Evolutionary conservation across 1,140 invertebrate species (phyloP).

Genomic region (Aphidius gifuensis): DNA sequence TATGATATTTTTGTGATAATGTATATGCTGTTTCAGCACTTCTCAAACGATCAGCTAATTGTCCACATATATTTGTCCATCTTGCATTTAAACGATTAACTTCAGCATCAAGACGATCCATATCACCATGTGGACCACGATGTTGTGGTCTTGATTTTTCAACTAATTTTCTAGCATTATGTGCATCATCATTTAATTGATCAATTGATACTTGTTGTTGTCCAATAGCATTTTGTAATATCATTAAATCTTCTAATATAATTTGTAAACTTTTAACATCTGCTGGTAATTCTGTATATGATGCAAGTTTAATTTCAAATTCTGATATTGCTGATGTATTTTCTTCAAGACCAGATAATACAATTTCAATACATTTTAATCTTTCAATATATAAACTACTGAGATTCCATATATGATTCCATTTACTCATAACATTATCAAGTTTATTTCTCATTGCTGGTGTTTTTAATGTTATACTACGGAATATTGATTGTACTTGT

Average conservation of each 20-base stretch:
- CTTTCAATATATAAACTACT: slow-evolving; percentile 86
- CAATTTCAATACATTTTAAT: slow-evolving; percentile 87
- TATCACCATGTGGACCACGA: slow-evolving; percentile 71
- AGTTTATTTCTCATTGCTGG: slow-evolving; percentile 85
- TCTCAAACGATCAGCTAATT: slow-evolving; percentile 84
- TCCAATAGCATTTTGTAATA: slow-evolving; percentile 76
- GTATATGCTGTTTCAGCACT: slow-evolving; percentile 83
- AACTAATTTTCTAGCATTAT: slow-evolving; percentile 79
- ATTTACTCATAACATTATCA: slow-evolving; percentile 83
- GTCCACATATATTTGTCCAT: slow-evolving; percentile 88
- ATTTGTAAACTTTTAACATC: slow-evolving; percentile 73
- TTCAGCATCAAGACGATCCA: slow-evolving; percentile 91
- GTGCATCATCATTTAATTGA: slow-evolving; percentile 85
- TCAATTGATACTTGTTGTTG: slow-evolving; percentile 85
- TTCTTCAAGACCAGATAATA: slow-evolving; percentile 85
- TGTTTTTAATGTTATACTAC: slow-evolving; percentile 79
- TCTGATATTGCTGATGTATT: slow-evolving; percentile 84
- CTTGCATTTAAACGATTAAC: slow-evolving; percentile 81
- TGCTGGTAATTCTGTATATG: slow-evolving; percentile 78
- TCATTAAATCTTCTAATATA: slow-evolving; percentile 72
- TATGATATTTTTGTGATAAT: slow-evolving; percentile 82
- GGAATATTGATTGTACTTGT: slow-evolving; percentile 77
- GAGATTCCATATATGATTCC: slow-evolving; percentile 85
- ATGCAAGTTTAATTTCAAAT: slow-evolving; percentile 85
- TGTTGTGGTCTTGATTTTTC: slow-evolving; percentile 75